Evolutionary conservation across 2,113 vertebrate species (phyloP), one percentile per base, ranked within the genome.

Genomic region (Hystrix cristata): DNA sequence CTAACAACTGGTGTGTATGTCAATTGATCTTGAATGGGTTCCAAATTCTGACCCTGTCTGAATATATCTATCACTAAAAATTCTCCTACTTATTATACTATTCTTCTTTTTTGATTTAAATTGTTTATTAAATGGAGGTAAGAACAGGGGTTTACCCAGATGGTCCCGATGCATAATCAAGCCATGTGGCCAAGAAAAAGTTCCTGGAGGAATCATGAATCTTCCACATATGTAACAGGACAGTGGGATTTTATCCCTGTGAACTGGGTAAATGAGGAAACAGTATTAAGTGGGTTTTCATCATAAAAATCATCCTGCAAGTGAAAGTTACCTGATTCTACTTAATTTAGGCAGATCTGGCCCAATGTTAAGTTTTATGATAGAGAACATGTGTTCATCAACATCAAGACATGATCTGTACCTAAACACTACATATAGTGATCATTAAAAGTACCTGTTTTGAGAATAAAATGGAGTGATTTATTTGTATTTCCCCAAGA

Each of bases 171-270:
- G 48, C 9, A 72, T 51, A 84, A 83, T 9, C 15, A 69, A 78
- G 15, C 34, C 55, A 64, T 31, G 7, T 23, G 79, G 23, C 57
- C 57, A 57, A 55, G 18, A 53, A 55, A 55, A 80, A 72, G 64
- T 86, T 86, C n/a, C 91, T 48, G 14, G n/a, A 96, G 62, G 7
- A 96, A 85, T 18, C 62, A 86, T 31, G 16, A n/a, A 80, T 79
- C 62, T 71, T 79, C 38, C 38, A 38, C 38, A 80, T 9, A 62
- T 62, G 60, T 62, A 60, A 83, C 10, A 74, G 19, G 88, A 43
- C 59, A 83, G 78, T 67, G 53, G 57, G n/a, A 85, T 27, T 88
- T 71, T 80, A 89, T 43, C 4, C 67, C 60, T 71, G 1, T 67
- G 34, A 81, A 82, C 80, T 43, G 65, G 13, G 4, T 15, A 93